Evolutionary conservation across 2,797 vertebrate species (phyloP).

Genomic region (Melanotaenia pygmaea): DNA sequence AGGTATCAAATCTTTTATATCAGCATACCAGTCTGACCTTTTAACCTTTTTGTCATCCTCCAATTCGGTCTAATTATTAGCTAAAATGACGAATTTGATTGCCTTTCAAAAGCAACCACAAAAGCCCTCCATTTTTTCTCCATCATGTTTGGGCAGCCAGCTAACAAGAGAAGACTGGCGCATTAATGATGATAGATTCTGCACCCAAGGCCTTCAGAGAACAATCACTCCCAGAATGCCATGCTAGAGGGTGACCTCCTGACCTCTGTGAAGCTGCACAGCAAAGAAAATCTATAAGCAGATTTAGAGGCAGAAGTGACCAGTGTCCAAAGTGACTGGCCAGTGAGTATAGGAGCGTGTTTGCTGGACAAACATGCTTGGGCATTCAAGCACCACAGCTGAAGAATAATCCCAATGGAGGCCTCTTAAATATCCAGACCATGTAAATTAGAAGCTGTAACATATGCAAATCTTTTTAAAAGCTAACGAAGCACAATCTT

Average conservation of each 20-base stretch:
- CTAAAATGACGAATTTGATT: constrained; percentile 93
- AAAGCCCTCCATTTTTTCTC: constrained; percentile 84
- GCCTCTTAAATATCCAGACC: constrained; percentile 65
- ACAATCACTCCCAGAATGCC: constrained; percentile 95
- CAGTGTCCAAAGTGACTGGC: constrained; percentile 71
- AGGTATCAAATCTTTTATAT: constrained; percentile 77
- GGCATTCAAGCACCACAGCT: constrained; percentile 61
- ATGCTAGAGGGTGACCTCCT: constrained; percentile 89
- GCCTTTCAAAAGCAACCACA: constrained; percentile 88
- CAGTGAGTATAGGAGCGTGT: constrained; percentile 57
- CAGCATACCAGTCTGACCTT: constrained; percentile 84
- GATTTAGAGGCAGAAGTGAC: constrained; percentile 87
- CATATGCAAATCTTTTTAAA: constrained; percentile 81
- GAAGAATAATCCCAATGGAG: constrained; percentile 75
- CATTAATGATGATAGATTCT: constrained; percentile 99
- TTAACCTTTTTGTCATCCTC: constrained; percentile 84
- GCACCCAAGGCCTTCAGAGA: constrained; percentile 87
- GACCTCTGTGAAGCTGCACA: constrained; percentile 93
- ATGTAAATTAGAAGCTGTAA: constrained; percentile 71
- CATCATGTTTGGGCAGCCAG: constrained; percentile 87
- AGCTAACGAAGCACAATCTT: constrained; percentile 79
- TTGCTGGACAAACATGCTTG: constrained; percentile 79
- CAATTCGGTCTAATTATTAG: constrained; percentile 92
- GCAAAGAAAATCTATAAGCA: constrained; percentile 92
- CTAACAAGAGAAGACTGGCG: constrained; percentile 88